Conservation (phyloP, 23 tunicate species). For the Botrylloides violaceus region DNA sequence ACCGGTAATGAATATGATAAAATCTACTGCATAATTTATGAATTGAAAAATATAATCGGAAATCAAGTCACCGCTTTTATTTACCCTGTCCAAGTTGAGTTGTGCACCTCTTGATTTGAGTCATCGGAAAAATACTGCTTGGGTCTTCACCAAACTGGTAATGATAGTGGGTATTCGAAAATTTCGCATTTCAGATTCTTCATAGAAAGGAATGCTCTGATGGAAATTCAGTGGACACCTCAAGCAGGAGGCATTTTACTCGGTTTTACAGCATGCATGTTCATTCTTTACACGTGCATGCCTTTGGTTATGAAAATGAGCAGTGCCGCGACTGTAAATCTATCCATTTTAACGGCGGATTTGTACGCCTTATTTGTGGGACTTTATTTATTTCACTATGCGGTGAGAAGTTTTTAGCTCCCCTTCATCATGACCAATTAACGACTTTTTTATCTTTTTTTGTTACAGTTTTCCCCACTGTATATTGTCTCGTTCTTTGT, state of each 20-base stretch:
- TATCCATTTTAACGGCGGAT: constrained; percentile 86
- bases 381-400: constrained; percentile 46
- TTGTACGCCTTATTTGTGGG: constrained; percentile 75
- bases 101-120: too few relatives aligned
- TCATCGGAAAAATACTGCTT: too few relatives aligned
- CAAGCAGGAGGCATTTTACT: constrained; percentile 28
- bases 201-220: constrained; percentile 46
- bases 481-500: constrained; percentile 74
- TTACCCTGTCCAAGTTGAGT: too few relatives aligned
- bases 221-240: constrained; percentile 26
- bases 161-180: too few relatives aligned
- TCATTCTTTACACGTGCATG: constrained; percentile 50
- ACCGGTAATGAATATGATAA: too few relatives aligned
- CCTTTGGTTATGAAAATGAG: constrained; percentile 72
- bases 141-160: too few relatives aligned
- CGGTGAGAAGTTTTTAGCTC: constrained; percentile 20
- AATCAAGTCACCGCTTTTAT: too few relatives aligned
- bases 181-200: constrained; percentile 39
- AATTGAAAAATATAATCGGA: too few relatives aligned
- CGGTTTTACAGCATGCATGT: constrained; percentile 67
- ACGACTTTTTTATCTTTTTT: background rate
- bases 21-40: too few relatives aligned
- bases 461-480: constrained; percentile 62
- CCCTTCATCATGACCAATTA: background rate
- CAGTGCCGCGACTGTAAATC: constrained; percentile 81